A percentile compares a stretch with the other conserved stretches of the same genome.
Evolutionary conservation across 2,113 vertebrate species (phyloP).

Genomic region (Hydrolagus affinis): DNA sequence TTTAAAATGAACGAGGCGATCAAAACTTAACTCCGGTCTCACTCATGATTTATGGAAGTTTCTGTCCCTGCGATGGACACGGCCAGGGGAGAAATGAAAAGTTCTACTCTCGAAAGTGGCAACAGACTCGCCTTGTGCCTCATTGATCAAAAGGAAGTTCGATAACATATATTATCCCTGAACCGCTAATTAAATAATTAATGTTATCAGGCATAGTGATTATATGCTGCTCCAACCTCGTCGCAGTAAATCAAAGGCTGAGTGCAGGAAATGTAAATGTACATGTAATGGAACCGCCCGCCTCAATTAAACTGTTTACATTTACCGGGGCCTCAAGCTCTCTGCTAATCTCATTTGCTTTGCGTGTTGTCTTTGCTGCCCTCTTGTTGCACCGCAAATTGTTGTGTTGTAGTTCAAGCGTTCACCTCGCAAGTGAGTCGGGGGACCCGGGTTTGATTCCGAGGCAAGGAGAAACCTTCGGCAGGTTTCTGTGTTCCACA

Average conservation of each 20-base stretch:
- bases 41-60: too few relatives aligned
- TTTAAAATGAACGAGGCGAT: too few relatives aligned
- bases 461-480: too few relatives aligned
- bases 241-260: conserved; percentile 8
- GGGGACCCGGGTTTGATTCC: too few relatives aligned
- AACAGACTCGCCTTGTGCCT: neutral
- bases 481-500: too few relatives aligned
- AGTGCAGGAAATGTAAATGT: neutral
- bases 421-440: too few relatives aligned
- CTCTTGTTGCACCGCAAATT: too few relatives aligned
- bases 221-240: neutral
- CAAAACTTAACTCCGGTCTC: too few relatives aligned
- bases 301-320: conserved; percentile 18
- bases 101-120: neutral
- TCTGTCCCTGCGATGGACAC: neutral
- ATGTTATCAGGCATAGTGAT: neutral
- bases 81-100: neutral
- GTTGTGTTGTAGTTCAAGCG: too few relatives aligned
- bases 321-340: neutral
- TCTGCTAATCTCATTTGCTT: neutral
- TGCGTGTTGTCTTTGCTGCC: too few relatives aligned
- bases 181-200: conserved; percentile 18
- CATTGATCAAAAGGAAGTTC: conserved; percentile 12
- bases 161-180: neutral
- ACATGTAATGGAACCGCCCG: neutral